Evolutionary conservation across 1,140 invertebrate genomes (phyloP).

Genomic region (Drosophila pallidifrons): DNA sequence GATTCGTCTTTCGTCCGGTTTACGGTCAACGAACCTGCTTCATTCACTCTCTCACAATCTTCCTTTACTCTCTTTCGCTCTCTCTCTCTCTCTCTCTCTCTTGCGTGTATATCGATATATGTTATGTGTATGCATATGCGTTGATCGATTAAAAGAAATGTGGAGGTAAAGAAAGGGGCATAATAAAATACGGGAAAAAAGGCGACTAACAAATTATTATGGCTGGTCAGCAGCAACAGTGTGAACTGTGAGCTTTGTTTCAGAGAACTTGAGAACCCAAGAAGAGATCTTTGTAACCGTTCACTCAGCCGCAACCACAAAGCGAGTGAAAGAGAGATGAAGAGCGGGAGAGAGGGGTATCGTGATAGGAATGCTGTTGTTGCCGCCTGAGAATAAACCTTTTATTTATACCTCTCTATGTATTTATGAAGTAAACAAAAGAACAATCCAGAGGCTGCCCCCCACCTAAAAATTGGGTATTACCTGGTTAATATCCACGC

Average conservation of each 20-base stretch:
- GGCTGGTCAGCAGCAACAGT: constrained; percentile 20
- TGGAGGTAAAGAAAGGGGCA: constrained; percentile 41
- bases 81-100: neutral
- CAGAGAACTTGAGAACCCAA: constrained; percentile 33
- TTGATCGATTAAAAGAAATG: constrained; percentile 71
- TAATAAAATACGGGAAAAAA: constrained; percentile 17
- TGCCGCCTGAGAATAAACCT: constrained; percentile 15
- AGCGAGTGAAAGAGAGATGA: neutral
- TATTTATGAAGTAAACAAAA: constrained; percentile 32
- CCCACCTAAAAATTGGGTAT: neutral
- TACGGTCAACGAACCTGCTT: constrained; percentile 79
- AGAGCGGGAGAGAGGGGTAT: neutral
- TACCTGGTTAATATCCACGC: constrained; percentile 3
- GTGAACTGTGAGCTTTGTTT: constrained; percentile 22
- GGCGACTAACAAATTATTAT: constrained; percentile 66
- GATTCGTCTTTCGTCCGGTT: constrained; percentile 72
- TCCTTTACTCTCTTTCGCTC: constrained; percentile 46
- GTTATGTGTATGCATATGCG: constrained; percentile 58
- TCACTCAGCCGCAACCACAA: constrained; percentile 19
- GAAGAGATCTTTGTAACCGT: constrained; percentile 31
- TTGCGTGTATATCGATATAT: constrained; percentile 11
- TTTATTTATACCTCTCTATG: neutral
- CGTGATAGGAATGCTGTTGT: constrained; percentile 11
- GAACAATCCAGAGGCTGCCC: neutral
- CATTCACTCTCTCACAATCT: constrained; percentile 38